Evolutionary conservation across 2,888 invertebrate genomes (phyloP).

Genomic region (Orthosia gracilis): DNA sequence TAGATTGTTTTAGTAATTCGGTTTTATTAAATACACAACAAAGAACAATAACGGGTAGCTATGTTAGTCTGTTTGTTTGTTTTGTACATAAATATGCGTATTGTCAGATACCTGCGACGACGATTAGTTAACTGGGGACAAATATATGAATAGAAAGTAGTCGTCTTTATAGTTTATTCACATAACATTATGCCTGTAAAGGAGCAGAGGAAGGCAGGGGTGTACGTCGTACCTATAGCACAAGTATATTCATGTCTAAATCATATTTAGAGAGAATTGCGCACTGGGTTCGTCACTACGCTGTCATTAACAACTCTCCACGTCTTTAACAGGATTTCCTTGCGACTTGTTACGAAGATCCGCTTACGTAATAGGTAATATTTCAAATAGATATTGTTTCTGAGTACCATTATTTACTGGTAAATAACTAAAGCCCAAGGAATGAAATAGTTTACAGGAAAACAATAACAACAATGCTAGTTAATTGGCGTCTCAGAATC

Average conservation of each 20-base stretch:
- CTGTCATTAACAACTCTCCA: constrained; percentile 76
- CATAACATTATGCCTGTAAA: no score
- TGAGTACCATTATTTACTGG: constrained; percentile 10
- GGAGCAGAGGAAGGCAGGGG: no score
- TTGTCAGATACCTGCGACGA: constrained; percentile 29
- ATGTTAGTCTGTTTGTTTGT: constrained; percentile 6
- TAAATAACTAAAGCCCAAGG: constrained; percentile 33
- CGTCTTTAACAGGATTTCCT: constrained; percentile 74
- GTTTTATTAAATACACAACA: constrained; percentile 16
- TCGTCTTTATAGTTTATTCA: no score
- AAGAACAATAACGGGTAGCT: constrained; percentile 1
- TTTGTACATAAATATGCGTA: constrained; percentile 25
- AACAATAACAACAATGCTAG: constrained; percentile 20
- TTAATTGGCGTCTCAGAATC: constrained; percentile 38
- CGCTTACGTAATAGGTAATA: constrained; percentile 59
- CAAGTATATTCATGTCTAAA: constrained; percentile 53
- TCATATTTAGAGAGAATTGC: constrained; percentile 59
- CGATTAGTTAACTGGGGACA: constrained; percentile 43
- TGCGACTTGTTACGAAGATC: constrained; percentile 46
- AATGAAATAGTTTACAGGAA: constrained; percentile 30
- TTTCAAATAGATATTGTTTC: constrained; percentile 56
- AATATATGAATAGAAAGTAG: constrained; percentile 61
- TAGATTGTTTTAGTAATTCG: no score
- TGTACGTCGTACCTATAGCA: no score
- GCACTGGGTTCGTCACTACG: constrained; percentile 72